These are phyloP conservation scores for Hydropotes inermis DNA, from an alignment of 2,113 vertebrate genomes.

Conservation along the genomic window DNA sequence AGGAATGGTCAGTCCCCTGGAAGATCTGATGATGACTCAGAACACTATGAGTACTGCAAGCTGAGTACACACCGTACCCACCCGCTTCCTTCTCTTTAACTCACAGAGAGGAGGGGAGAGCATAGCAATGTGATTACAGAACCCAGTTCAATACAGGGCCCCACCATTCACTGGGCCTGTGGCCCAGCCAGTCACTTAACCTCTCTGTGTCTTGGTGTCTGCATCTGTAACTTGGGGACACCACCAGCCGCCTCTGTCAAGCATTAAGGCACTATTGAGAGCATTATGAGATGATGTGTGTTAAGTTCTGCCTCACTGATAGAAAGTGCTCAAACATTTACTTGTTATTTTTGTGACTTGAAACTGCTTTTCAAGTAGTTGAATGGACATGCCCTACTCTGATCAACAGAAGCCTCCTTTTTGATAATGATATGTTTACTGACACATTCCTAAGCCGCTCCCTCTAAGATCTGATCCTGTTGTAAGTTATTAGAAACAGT, in stretches of 20 bases:
- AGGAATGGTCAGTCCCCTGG: background rate
- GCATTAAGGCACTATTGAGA: background rate
- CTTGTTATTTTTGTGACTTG: background rate
- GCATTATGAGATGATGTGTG: background rate
- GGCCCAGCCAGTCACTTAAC: background rate
- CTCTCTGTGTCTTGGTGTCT: background rate
- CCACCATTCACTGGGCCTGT: rapidly evolving
- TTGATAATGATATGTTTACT: background rate
- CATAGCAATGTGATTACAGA: background rate
- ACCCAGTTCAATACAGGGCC: background rate
- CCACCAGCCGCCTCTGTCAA: background rate
- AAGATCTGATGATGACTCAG: background rate
- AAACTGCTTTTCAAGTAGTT: background rate
- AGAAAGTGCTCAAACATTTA: background rate
- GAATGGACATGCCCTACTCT: background rate
- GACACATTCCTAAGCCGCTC: background rate
- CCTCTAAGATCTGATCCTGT: background rate
- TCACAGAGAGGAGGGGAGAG: background rate
- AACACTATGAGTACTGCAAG: background rate
- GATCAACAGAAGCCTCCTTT: background rate
- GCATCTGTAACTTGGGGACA: background rate
- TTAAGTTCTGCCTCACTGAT: background rate
- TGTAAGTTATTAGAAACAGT: background rate
- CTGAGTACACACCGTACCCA: background rate
- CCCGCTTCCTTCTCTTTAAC: background rate